A percentile compares a stretch with the other conserved stretches of the same genome.
Conservation (phyloP, 37 sponge, comb jelly and placozoan species). For the Petrosia ficiformis region DNA sequence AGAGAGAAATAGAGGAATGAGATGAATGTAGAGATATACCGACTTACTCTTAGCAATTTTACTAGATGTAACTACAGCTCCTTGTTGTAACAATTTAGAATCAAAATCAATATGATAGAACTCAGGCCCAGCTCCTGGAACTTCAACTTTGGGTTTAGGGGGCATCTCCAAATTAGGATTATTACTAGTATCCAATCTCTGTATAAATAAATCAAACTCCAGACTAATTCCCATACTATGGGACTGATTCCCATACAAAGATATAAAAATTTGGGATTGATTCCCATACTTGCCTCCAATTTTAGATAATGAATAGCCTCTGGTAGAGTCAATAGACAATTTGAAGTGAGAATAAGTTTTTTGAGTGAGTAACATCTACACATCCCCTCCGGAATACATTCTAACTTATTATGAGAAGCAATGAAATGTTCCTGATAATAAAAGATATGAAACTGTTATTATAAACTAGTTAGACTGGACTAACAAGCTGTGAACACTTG, state of each 20-base stretch:
- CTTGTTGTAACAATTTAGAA: conserved; percentile 63
- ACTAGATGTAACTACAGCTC: conserved; percentile 48
- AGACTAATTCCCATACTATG: background rate
- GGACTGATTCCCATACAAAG: background rate
- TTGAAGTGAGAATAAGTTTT: conserved; percentile 68
- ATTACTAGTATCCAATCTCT: conserved; percentile 60
- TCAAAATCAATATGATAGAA: conserved; percentile 96
- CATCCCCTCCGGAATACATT: conserved; percentile 94
- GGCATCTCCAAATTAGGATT: conserved; percentile 92
- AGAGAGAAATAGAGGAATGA: background rate
- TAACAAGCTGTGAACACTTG: conserved; percentile 71
- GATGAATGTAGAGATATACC: too few relatives aligned
- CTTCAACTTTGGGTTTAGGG: conserved; percentile 79
- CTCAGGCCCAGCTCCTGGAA: conserved; percentile 73
- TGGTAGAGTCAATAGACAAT: conserved; percentile 79
- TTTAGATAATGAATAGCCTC: conserved; percentile 83
- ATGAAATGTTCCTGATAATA: conserved; percentile 74
- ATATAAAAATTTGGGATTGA: too few relatives aligned
- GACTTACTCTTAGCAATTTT: conserved; percentile 47
- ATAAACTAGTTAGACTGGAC: too few relatives aligned
- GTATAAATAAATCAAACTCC: background rate
- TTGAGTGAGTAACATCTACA: conserved; percentile 74
- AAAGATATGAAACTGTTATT: background rate
- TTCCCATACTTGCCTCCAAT: conserved; percentile 39
- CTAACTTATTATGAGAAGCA: conserved; percentile 89